A percentile compares a stretch with the other conserved stretches of the same genome.
phyloP scores from a whole-genome alignment of 1,140 invertebrate species.

The Sinella curviseta region DNA sequence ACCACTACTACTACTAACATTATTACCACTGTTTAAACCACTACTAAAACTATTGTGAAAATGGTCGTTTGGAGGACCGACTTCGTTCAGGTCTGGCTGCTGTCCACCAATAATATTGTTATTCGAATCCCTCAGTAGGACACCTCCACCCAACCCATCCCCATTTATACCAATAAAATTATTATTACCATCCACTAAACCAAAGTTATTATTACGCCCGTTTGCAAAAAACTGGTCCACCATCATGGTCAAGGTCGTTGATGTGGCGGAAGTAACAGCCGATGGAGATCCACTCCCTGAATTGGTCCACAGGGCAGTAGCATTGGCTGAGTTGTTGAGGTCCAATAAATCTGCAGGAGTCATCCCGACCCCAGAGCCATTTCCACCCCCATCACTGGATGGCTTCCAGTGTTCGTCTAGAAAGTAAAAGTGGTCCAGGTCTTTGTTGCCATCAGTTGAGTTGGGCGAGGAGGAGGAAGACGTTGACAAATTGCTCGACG shows the following conservation, averaged over 20 bases:
- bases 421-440: constrained; percentile 45
- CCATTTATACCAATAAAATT: neutral
- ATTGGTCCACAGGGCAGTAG: neutral
- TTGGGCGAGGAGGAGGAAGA: neutral
- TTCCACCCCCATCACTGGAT: neutral
- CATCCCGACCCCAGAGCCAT: neutral
- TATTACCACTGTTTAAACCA: neutral
- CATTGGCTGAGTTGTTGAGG: neutral
- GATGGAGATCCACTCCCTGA: neutral
- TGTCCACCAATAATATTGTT: neutral
- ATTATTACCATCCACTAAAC: neutral
- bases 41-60: neutral
- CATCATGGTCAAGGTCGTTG: neutral
- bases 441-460: neutral
- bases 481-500: neutral
- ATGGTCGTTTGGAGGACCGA: neutral
- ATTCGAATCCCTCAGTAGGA: neutral
- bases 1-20: neutral
- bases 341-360: neutral
- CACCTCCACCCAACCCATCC: neutral
- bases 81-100: neutral
- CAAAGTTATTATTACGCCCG: neutral
- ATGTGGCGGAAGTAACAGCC: neutral
- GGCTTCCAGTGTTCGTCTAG: constrained; percentile 47
- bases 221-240: constrained; percentile 18